Base-by-base conservation (phyloP, 2,797 vertebrate species). In the Schizopygopsis pylzovi region DNA sequence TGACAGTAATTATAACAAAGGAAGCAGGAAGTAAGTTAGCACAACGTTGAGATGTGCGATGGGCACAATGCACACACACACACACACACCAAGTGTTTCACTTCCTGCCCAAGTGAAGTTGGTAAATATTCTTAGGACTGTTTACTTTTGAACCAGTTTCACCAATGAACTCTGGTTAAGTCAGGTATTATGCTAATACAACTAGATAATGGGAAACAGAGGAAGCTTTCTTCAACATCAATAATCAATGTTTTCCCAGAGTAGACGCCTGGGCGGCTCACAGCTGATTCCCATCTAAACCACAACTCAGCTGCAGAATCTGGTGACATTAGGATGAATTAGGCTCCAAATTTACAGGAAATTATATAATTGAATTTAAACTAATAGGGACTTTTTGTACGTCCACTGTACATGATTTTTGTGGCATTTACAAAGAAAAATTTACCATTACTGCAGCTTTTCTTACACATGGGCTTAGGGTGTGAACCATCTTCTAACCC, bases 291-390 rank as follows among this genome's bases (percentile, higher is more conserved):
- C 68, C 84, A 86, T 89, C 85, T 75, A 78, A 79, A 87, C 82
- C 77, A 54, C 82, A 84, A 54, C 68, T 47, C 54, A 81, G 78
- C 43, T 67, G 41, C 65, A 65, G 56, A 87, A 82, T 65, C 79
- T 49, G 63, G 4, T 70, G 56, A 75, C 81, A 68, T 72, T 37
- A 54, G 70, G 67, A 79, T 70, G 80, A 87, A 83, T 87, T 82
- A 83, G 86, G 33, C 86, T 84, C 49, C 4, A 28, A 71, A 67
- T 54, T 85, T 63, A 1, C 70, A 86, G 72, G 83, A 90, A 84
- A 89, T 89, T 84, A 85, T 88, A 84, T 87, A 83, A 88, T 84
- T 79, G 65, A 73, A 87, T 86, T 87, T 90, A 72, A 89, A 70
- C 59, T 81, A 86, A 88, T 37, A 72, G 61, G 71, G 49, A 20